These are phyloP conservation scores for Crioceris asparagi DNA, from an alignment of 2,888 invertebrate genomes.

Conservation along the genomic window DNA sequence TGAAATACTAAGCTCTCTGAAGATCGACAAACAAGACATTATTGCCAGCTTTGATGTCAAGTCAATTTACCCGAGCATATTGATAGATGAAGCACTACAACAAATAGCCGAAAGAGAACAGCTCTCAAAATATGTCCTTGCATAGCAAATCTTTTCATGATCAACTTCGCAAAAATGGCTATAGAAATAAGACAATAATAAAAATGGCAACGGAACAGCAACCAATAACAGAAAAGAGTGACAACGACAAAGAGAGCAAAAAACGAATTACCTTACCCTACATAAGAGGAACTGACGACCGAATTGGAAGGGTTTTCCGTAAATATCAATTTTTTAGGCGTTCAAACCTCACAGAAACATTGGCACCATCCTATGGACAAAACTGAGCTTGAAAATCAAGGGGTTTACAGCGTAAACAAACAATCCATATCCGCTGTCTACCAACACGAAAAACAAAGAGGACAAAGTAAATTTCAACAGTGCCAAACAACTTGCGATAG, in stretches of 20 bases:
- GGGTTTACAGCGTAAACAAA: too few species aligned
- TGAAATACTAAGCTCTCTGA: background rate
- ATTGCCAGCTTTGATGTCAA: background rate
- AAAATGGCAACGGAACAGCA: background rate
- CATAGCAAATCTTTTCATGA: background rate
- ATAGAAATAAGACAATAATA: background rate
- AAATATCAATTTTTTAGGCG: background rate
- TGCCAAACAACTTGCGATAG: too few species aligned
- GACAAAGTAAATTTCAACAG: too few species aligned
- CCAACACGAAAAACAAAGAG: too few species aligned
- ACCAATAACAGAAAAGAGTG: background rate
- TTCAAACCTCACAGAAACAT: background rate
- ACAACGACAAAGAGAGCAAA: background rate
- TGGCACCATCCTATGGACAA: background rate
- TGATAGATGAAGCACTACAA: background rate
- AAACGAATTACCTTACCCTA: background rate
- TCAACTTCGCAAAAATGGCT: background rate
- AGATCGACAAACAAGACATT: background rate
- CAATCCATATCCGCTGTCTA: too few species aligned
- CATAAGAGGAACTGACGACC: background rate
- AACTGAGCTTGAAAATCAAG: background rate
- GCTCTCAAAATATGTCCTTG: background rate
- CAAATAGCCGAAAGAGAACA: background rate
- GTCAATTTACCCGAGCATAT: background rate
- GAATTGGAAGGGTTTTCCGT: background rate